These are phyloP conservation scores for Andrena dorsata DNA, from an alignment of 2,888 invertebrate species.

Conservation along the genomic window DNA sequence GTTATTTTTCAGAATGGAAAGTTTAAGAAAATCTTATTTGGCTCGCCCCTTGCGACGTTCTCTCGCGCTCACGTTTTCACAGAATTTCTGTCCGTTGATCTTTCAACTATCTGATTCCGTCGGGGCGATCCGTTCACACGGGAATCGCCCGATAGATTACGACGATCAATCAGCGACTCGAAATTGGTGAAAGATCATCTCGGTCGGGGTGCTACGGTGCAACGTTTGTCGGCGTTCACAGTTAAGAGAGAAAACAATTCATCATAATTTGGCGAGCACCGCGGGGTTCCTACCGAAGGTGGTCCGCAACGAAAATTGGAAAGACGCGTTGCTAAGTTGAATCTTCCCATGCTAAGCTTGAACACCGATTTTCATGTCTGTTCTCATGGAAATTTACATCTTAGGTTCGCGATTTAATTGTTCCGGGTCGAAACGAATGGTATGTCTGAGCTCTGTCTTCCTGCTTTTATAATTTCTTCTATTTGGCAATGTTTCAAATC, in stretches of 20 bases:
- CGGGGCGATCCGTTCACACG: slow-evolving; percentile 30
- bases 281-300: slow-evolving; percentile 60
- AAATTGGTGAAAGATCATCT: slow-evolving; percentile 77
- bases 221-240: slow-evolving; percentile 71
- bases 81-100: neutral
- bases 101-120: slow-evolving; percentile 23
- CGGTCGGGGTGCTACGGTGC: slow-evolving; percentile 71
- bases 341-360: neutral
- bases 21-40: slow-evolving; percentile 10
- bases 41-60: neutral
- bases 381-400: neutral
- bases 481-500: neutral
- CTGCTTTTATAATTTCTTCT: neutral
- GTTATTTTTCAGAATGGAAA: slow-evolving; percentile 42
- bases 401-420: neutral
- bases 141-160: slow-evolving; percentile 57
- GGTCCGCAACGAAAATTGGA: slow-evolving; percentile 59
- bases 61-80: neutral
- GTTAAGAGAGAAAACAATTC: slow-evolving; percentile 75
- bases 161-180: slow-evolving; percentile 73
- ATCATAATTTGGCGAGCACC: slow-evolving; percentile 75
- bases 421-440: neutral
- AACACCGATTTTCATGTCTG: neutral
- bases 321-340: slow-evolving; percentile 27
- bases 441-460: neutral